A percentile compares a stretch with the other conserved stretches of the same genome.
These are phyloP conservation scores for Nebria ingens DNA, from an alignment of 1,140 invertebrate species.

Conservation along the genomic window DNA sequence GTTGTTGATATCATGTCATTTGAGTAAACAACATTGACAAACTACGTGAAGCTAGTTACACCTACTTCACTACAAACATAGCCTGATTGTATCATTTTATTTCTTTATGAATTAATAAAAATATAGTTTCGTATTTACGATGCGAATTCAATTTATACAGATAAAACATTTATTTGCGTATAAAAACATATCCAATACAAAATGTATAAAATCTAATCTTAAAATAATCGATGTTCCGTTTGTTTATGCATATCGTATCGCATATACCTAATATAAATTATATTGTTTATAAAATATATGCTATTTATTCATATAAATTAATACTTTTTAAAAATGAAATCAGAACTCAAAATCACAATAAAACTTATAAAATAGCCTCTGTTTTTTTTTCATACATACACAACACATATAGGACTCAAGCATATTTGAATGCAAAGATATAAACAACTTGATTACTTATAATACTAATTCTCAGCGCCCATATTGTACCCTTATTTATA, in stretches of 20 bases:
- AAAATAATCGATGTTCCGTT: too few relatives aligned
- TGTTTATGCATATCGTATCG: too few relatives aligned
- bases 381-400: background rate
- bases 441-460: background rate
- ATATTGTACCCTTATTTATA: background rate
- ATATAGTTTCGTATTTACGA: background rate
- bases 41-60: background rate
- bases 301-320: background rate
- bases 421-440: background rate
- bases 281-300: background rate
- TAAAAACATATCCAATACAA: background rate
- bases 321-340: background rate
- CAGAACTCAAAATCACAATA: conserved; percentile 8
- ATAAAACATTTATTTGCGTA: background rate
- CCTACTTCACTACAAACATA: background rate
- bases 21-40: background rate
- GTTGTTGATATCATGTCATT: background rate
- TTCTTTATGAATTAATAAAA: background rate
- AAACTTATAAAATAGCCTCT: conserved; percentile 2
- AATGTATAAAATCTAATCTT: background rate
- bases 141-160: background rate
- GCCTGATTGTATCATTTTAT: background rate
- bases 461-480: background rate
- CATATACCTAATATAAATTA: background rate
- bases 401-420: background rate